Evolutionary conservation across 2,888 invertebrate genomes (phyloP), one percentile per base, ranked within the genome.

Genomic region (Eupithecia vulgata): DNA sequence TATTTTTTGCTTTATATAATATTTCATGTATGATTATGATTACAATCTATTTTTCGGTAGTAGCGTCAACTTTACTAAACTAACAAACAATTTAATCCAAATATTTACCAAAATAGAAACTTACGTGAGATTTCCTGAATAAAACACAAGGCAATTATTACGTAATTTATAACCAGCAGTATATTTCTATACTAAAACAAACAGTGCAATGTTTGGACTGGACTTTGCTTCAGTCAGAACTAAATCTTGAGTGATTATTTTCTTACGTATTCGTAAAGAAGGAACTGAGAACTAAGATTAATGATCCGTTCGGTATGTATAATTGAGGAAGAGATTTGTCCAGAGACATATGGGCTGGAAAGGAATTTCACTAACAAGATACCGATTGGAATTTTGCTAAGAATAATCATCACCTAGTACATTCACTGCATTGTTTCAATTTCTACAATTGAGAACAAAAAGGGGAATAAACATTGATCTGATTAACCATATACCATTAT

Each of bases 131-230:
- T 25, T 57, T 57, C 4, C 52, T 21, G 52, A n/a, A 57, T 57
- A 57, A 25, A 52, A 52, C 52, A 52, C 8, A 10, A 1, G 57
- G 57, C 57, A 25, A 57, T 57, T 52, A 57, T 37, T 35, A 64
- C 30, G 64, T 64, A 35, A 17, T 35, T 64, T 64, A 62, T 40
- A 62, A 64, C 34, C 34, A 10, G n/a, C 48, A 65, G 21, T 65
- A 21, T 65, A 65, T 37, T 65, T 61, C 61, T 34, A 64, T 25
- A 70, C 35, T 57, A 66, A 67, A 75, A 72, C 70, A 68, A 69
- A 73, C 68, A 34, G 34, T 66, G 57, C 25, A 70, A 72, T 76
- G 72, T 70, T 76, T 74, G 70, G 68, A 69, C 76, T 64, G 68
- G 64, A 64, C 45, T 73, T 67, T 40, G 65, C 62, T 62, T 17